Base-by-base conservation (phyloP, 2,113 vertebrate genomes). In the Capreolus pygargus region DNA sequence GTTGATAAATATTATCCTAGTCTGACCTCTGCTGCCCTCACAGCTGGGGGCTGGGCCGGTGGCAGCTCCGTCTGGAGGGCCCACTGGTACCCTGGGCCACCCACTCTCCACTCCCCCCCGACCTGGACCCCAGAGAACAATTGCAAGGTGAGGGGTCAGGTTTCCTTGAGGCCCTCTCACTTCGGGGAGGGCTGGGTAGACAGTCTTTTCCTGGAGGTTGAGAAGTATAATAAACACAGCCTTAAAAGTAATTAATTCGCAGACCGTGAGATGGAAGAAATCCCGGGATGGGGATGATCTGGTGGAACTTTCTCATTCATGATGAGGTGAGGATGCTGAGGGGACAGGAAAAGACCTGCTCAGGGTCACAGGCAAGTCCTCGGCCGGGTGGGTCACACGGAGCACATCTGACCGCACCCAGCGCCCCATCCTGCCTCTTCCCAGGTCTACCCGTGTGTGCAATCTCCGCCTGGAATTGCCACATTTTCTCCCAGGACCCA, bases 21-120 rank as follows among this genome's bases (percentile, higher is more conserved):
- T 79, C 94, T 96, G 70, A 97, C 94, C 98, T 39, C 54, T 0
- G 6, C 91, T 81, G 96, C 91, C 91, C 92, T 96, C 97, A 33
- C 83, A 23, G 85, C 55, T 2, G 93, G 96, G 2, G 90, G 74
- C 96, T 0, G 2, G 28, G 76, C 6, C 9, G 1, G 74, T 33
- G 64, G 94, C 92, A 84, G 91, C 61, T 0, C 9, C 4, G 3
- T 27, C 54, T 10, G 61, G 60, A 86, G 61, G 25, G 57, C 50
- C 79, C 1, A 10, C 74, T 0, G 8, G 91, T 88, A 30, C 45
- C 61, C 86, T 55, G 83, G 98, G 98, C 97, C 97, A 97, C 94
- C 97, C 97, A 98, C 98, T 98, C 79, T 90, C 95, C 79, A 28
- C 33, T 36, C 90, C 87, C 93, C 89, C 95, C 89, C 89, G 58